A percentile compares a stretch with the other conserved stretches of the same genome.
Conservation (phyloP, 1,140 invertebrate genomes). For the Paraescarpia echinospica region DNA sequence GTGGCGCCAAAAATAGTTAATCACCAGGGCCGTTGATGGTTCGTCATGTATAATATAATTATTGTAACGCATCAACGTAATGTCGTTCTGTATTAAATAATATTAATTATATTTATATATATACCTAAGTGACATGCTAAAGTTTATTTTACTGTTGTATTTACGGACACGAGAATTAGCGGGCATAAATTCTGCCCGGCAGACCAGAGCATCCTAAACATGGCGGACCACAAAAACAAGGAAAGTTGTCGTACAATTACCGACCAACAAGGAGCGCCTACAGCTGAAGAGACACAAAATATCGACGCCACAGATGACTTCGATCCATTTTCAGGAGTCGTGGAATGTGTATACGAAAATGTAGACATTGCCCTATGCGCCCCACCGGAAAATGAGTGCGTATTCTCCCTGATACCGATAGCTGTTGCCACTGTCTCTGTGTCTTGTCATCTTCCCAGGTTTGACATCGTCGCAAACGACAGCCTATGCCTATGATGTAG, state of each 20-base stretch:
- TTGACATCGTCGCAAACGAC: not conserved
- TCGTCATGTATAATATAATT: not conserved
- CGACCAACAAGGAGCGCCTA: constrained; percentile 12
- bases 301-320: constrained; percentile 71
- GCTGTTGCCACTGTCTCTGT: not conserved
- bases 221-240: constrained; percentile 25
- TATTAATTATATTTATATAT: not conserved
- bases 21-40: not conserved
- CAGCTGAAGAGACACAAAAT: constrained; percentile 70
- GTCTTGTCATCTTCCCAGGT: not conserved
- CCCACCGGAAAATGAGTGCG: constrained; percentile 67
- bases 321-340: constrained; percentile 66
- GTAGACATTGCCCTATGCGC: constrained; percentile 66
- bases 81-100: not conserved
- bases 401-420: constrained; percentile 8
- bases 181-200: not conserved
- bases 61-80: not conserved
- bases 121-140: not conserved
- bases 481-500: not conserved
- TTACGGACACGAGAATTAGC: not conserved
- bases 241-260: not conserved
- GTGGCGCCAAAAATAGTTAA: not conserved
- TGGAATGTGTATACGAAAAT: constrained; percentile 74
- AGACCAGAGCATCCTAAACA: constrained; percentile 29
- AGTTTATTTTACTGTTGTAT: not conserved